Evolutionary conservation across 2,113 vertebrate genomes (phyloP).

Genomic region (Hemicordylus capensis): DNA sequence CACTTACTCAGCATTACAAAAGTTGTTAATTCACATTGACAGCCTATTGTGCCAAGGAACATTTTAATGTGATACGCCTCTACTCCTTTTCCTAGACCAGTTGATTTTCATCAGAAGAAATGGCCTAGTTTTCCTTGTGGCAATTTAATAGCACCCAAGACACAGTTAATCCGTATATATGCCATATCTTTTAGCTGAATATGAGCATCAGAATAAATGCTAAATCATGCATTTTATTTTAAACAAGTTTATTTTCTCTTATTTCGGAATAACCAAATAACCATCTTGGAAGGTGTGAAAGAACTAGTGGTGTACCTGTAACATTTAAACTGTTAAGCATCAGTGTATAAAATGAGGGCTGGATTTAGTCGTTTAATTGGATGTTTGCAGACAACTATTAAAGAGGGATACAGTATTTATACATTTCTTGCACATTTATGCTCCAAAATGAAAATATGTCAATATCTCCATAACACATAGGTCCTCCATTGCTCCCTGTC

Average conservation of each 20-base stretch:
- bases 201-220: background rate
- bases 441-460: background rate
- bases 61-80: rapidly evolving
- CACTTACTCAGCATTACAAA: background rate
- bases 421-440: background rate
- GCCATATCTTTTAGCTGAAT: background rate
- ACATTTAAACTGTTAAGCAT: constrained; percentile 20
- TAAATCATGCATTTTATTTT: background rate
- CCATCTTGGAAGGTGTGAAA: background rate
- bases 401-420: constrained; percentile 1
- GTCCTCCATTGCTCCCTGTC: background rate
- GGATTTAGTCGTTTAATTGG: background rate
- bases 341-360: background rate
- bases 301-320: background rate
- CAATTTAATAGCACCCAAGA: background rate
- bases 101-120: background rate
- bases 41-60: background rate
- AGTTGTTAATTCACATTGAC: background rate
- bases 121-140: background rate
- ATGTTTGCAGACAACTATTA: background rate
- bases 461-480: background rate
- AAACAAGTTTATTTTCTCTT: background rate
- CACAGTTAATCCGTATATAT: background rate
- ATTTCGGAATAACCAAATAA: background rate
- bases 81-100: background rate